Evolutionary conservation across 2,888 invertebrate species (phyloP), one percentile per base, ranked within the genome.

Genomic region (Neoascia interrupta): DNA sequence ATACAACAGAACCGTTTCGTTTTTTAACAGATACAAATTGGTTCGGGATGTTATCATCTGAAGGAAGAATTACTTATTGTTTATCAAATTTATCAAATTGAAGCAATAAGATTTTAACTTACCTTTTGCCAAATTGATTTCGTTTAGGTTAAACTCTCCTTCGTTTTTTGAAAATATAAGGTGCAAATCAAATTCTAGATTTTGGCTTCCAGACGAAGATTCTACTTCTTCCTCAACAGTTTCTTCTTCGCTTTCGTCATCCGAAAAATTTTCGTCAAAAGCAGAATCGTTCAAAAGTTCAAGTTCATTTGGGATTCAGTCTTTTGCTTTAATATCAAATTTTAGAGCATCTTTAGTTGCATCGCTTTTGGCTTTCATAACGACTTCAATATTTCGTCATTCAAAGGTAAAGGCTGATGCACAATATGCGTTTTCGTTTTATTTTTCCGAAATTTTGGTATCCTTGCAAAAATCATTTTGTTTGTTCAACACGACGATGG

Each of bases 1-100:
- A 41, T 18, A 41, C 41, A 41, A 41, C 41, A 18, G 18, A 19
- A n/a, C 41, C 19, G 19, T 41, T 41, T 41, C 19, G 18, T 41
- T 41, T 19, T 41, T 41, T 18, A 19, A 41, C 19, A 18, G 41
- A 18, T 19, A 41, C 19, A 41, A 19, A 41, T 19, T 11, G 10
- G 2, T 37, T 37, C 16, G 37, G 8, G 16, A 37, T 37, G 37
- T 16, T 37, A 10, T 37, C 16, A 16, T 36, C 36, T 37, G 37
- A 37, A 15, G 15, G 6, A 36, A 36, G 13, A 36, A 36, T n/a
- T 13, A 36, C 36, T 13, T 13, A 36, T 15, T 13, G 11, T 36
- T 36, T 36, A 36, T 13, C 15, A 36, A 13, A 13, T 8, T 36
- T 11, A 36, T 11, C 6, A 15, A 13, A 13, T 13, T 36, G 36